Evolutionary conservation across 2,797 vertebrate genomes (phyloP).

Genomic region (Notoglanidium macrostoma): DNA sequence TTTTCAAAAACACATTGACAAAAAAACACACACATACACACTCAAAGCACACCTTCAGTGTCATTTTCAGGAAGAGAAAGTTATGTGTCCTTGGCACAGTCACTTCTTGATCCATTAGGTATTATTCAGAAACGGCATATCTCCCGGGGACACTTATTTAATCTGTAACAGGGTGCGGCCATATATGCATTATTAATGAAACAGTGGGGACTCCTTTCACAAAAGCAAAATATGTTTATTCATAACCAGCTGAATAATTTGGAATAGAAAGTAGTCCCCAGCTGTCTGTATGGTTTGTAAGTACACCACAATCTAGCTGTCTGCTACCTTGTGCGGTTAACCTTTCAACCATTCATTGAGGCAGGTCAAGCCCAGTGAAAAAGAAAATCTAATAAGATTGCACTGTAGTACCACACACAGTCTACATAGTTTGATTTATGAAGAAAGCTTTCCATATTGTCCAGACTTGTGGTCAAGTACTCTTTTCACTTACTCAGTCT

Average conservation of each 20-base stretch:
- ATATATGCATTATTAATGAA: slow-evolving; percentile 69
- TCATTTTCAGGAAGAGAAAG: slow-evolving; percentile 17
- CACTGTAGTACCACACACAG: no score
- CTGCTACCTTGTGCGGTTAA: background rate
- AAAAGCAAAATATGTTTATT: slow-evolving; percentile 70
- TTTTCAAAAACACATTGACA: background rate
- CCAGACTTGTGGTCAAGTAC: background rate
- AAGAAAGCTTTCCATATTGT: background rate
- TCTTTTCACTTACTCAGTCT: no score
- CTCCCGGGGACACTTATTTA: slow-evolving; percentile 52
- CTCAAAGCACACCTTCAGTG: background rate
- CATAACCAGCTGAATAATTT: slow-evolving; percentile 56
- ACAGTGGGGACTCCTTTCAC: slow-evolving; percentile 57
- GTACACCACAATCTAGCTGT: background rate
- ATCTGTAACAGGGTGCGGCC: slow-evolving; percentile 37
- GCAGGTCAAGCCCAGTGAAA: background rate
- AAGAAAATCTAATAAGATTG: background rate
- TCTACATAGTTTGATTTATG: background rate
- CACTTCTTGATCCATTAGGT: slow-evolving; percentile 1
- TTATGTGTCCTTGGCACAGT: slow-evolving; percentile 23
- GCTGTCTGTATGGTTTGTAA: background rate
- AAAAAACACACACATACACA: background rate
- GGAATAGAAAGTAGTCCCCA: slow-evolving; percentile 45
- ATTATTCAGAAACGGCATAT: slow-evolving; percentile 8
- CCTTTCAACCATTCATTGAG: background rate